Conservation (phyloP, 2,888 invertebrate species). For the Petrophora chlorosata region DNA sequence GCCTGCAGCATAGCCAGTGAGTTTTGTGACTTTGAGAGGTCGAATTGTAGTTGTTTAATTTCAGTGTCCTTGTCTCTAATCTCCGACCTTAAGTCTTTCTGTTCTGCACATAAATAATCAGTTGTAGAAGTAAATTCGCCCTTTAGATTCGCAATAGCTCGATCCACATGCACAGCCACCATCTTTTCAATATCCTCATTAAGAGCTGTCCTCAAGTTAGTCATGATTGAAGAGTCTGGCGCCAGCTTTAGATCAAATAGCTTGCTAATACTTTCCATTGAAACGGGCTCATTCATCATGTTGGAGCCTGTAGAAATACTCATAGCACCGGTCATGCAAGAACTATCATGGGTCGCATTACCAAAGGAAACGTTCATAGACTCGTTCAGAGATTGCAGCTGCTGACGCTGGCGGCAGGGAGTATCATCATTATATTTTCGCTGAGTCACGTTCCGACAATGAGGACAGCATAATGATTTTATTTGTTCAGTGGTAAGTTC, state of each 20-base stretch:
- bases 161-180: neutral
- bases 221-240: neutral
- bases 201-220: no score
- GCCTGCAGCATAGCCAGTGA: slow-evolving; percentile 7
- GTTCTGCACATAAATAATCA: slow-evolving; percentile 17
- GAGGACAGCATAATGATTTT: no score
- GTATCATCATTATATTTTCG: neutral
- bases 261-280: slow-evolving; percentile 11
- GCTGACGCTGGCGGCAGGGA: neutral
- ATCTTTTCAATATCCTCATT: slow-evolving; percentile 8
- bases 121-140: slow-evolving; percentile 17
- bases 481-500: no score
- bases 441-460: no score
- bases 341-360: no score
- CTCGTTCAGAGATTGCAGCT: no score
- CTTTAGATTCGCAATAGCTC: slow-evolving; percentile 7
- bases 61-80: neutral
- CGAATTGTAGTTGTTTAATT: slow-evolving; percentile 2
- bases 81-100: slow-evolving; percentile 2
- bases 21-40: neutral
- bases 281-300: no score
- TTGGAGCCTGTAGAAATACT: neutral
- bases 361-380: no score
- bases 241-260: slow-evolving; percentile 7
- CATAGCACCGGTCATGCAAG: neutral